phyloP scores from a whole-genome alignment of 2,888 invertebrate genomes.

The Archips crataeganus region DNA sequence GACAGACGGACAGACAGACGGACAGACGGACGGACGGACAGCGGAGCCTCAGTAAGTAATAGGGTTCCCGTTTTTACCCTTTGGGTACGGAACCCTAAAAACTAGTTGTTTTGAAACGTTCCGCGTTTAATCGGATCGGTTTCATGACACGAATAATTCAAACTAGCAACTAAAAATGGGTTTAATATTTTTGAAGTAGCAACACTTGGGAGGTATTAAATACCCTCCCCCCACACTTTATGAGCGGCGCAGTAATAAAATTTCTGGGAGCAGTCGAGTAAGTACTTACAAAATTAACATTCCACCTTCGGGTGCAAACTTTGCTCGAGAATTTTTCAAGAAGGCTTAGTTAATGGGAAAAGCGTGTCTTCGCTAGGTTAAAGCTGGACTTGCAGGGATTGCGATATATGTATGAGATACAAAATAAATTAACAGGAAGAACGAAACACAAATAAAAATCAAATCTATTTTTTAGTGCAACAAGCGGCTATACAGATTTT shows the following conservation, averaged over 20 bases:
- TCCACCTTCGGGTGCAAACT: conserved; percentile 35
- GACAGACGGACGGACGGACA: too few relatives aligned
- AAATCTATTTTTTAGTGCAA: not conserved
- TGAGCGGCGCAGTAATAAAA: conserved; percentile 39
- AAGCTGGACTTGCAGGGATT: not conserved
- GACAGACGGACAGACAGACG: too few relatives aligned
- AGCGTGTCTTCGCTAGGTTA: conserved; percentile 19
- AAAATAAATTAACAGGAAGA: not conserved
- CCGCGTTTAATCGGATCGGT: too few relatives aligned
- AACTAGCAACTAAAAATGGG: not conserved
- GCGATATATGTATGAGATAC: not conserved
- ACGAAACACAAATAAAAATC: not conserved
- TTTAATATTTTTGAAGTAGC: conserved; percentile 5
- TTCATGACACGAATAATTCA: not conserved
- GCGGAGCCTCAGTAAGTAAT: too few relatives aligned
- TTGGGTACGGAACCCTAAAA: too few relatives aligned
- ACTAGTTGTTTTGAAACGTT: too few relatives aligned
- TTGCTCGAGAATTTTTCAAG: conserved; percentile 34
- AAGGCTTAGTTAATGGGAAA: conserved; percentile 35
- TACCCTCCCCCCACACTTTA: conserved; percentile 20
- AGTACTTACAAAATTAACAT: conserved; percentile 39
- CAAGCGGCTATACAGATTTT: too few relatives aligned
- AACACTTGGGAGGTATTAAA: conserved; percentile 28
- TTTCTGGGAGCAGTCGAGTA: conserved; percentile 23
- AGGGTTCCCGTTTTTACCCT: too few relatives aligned